Base-by-base conservation (phyloP, 2,113 vertebrate genomes). In the Silurus meridionalis region DNA sequence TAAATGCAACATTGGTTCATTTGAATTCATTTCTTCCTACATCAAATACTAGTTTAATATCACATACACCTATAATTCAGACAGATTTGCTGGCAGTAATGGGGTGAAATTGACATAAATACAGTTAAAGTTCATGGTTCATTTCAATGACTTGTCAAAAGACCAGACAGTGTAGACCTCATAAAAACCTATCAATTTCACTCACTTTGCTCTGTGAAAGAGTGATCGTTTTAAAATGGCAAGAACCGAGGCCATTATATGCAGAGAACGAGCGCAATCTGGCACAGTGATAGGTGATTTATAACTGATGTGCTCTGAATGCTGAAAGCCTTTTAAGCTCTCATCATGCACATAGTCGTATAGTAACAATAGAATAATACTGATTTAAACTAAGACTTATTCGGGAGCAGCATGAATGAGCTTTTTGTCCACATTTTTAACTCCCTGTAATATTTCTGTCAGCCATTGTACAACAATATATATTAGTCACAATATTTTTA, bases 51-150 rank as follows among this genome's bases (percentile, higher is more conserved):
- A 80, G 57, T 83, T 72, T 83, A 64, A 37, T 53, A 80, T 50
- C 77, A 61, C 28, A 67, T 21, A 50, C 60, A 50, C 52, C 23
- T 83, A 66, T 92, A 93, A 92, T 93, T 91, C 89, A 88, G 66
- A 87, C 90, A 87, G 91, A 89, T 91, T 90, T 90, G 85, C 89
- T 89, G 84, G 85, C 86, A 81, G 90, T 90, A 87, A 82, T 87
- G 85, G 63, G 87, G 87, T 13, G 91, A 93, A 93, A 93, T 93
- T 93, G 92, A 92, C 88, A 92, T 94, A 93, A 94, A 94, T 94
- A 93, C 92, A 91, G 92, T 91, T 89, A 92, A 92, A 92, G 91
- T 92, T 92, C 92, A 91, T 87, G 90, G 91, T 92, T 94, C 57
- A 82, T 82, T 86, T 83, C 60, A 79, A 69, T 91, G 91, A 91